Evolutionary conservation across 2,888 invertebrate species (phyloP).

Genomic region (Dasysyrphus tricinctus): DNA sequence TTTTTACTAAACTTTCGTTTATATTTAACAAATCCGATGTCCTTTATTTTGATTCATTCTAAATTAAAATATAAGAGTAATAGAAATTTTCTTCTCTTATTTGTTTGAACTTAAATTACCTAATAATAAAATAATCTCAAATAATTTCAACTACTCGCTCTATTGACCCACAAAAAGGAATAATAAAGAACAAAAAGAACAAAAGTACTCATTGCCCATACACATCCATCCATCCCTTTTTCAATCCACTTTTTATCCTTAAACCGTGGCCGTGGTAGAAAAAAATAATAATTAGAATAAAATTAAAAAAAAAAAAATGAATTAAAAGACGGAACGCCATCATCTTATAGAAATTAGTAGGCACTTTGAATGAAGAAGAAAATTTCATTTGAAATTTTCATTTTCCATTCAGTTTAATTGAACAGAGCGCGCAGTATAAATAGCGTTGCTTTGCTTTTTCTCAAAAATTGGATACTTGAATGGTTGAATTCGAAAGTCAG

Average conservation of each 20-base stretch:
- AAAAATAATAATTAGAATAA: constrained; percentile 28
- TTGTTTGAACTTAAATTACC: constrained; percentile 18
- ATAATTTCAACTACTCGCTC: constrained; percentile 18
- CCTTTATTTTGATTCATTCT: background rate
- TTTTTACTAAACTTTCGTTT: too few relatives aligned
- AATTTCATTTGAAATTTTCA: constrained; percentile 43
- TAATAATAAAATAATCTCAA: constrained; percentile 24
- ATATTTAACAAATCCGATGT: too few relatives aligned
- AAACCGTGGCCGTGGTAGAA: background rate
- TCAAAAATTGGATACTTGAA: constrained; percentile 17
- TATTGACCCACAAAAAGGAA: constrained; percentile 16
- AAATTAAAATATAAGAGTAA: too few relatives aligned
- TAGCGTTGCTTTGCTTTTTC: constrained; percentile 13
- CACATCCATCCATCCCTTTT: background rate
- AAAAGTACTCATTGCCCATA: background rate
- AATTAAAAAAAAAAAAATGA: constrained; percentile 36
- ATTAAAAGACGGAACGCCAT: constrained; percentile 28
- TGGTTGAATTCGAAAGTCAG: constrained; percentile 12
- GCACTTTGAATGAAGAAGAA: constrained; percentile 37
- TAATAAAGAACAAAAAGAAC: background rate
- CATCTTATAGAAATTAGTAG: constrained; percentile 53
- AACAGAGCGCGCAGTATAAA: constrained; percentile 5
- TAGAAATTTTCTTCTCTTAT: background rate
- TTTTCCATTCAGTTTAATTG: constrained; percentile 40
- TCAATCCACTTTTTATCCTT: background rate